Base-by-base conservation (phyloP, 2,888 invertebrate genomes). In the Sinotaia quadrata region DNA sequence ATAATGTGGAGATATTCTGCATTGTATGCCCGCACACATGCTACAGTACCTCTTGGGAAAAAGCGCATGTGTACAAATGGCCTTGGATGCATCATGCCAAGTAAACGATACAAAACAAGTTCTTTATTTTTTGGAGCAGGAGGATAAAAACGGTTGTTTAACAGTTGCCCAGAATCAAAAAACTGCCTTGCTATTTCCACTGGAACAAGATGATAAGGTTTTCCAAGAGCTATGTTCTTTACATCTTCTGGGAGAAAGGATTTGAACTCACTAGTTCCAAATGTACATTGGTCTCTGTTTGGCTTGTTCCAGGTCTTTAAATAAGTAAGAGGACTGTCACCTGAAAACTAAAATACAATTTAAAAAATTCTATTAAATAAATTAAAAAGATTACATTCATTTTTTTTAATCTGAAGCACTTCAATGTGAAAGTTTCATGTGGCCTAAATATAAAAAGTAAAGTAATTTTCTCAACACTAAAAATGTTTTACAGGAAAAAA, bases 61-160 rank as follows among this genome's bases (percentile, higher is more conserved):
- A 87, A 87, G 41, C 87, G 71, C 27, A 80, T 76, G 24, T 78
- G 56, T n/a, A 88, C 69, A 68, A 88, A 88, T 12, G 87, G 85
- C 4, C 81, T 77, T 8, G 83, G 82, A 74, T 88, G 88, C 73
- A 88, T 85, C 79, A 84, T 75, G 33, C 78, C 66, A 7, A 87
- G 74, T 33, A 87, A 70, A 12, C 80, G 75, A 65, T 86, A 84
- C n/a, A 87, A 62, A 21, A 81, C 69, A 4, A 78, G 69, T 52
- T 75, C 65, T 12, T 78, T 74, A 2, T 76, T 77, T 18, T 74
- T 71, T 1, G 78, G 69, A 37, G 68, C 63, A 4, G 85, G 83
- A 27, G 87, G 87, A 36, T 79, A 74, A 66, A 81, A 86, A 27
- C 86, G 75, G 58, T 83, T 83, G 69, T 80, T 84, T 24, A 84